Conservation (phyloP, 2,113 vertebrate species). For the Cephalopholis sonnerati region DNA sequence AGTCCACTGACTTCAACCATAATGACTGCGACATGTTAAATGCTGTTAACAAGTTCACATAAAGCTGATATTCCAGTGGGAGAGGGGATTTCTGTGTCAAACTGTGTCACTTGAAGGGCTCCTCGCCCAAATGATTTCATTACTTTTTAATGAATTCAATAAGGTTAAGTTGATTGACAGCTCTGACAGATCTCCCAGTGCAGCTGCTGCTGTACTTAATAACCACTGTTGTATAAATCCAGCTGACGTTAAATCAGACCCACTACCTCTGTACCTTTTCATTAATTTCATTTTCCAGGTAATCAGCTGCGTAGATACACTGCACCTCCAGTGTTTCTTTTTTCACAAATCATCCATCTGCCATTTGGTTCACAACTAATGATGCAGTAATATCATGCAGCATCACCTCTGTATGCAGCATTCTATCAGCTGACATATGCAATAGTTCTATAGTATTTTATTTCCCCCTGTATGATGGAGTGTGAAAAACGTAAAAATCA, state of each 20-base stretch:
- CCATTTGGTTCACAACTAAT: background rate
- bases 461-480: background rate
- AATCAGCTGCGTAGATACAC: background rate
- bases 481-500: background rate
- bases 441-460: background rate
- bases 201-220: conserved; percentile 30
- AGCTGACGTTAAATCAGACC: background rate
- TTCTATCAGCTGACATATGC: background rate
- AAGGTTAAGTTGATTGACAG: conserved; percentile 46
- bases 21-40: background rate
- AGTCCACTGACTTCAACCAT: background rate
- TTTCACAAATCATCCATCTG: background rate
- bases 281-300: background rate
- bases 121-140: conserved; percentile 28
- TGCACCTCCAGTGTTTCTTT: background rate
- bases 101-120: conserved; percentile 38
- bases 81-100: background rate
- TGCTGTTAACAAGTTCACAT: background rate
- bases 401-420: background rate
- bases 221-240: background rate
- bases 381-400: conserved; percentile 6
- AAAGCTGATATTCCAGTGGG: conserved; percentile 1
- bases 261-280: background rate
- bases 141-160: conserved; percentile 49
- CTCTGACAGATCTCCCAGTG: conserved; percentile 27